Evolutionary conservation across 64 coral and sea anemone genomes (phyloP).

Genomic region (Montipora cactus): DNA sequence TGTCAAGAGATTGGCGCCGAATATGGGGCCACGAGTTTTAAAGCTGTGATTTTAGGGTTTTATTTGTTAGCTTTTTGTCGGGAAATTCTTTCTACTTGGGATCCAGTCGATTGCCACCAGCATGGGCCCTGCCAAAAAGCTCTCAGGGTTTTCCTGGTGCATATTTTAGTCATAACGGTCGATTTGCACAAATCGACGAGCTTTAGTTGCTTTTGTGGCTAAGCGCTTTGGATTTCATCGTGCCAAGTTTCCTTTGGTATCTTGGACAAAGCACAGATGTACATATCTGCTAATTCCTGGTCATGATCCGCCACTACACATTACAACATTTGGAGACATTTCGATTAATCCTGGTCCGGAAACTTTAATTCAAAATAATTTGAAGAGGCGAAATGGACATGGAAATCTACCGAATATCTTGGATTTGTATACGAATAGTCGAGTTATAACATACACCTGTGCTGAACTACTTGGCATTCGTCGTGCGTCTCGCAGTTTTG

Average conservation of each 20-base stretch:
- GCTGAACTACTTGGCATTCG: constrained; percentile 32
- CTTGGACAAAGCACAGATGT: not conserved
- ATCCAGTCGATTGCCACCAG: constrained; percentile 15
- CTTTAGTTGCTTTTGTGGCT: not conserved
- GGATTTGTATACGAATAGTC: constrained; percentile 13
- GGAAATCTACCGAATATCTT: not conserved
- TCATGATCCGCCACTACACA: too few species aligned
- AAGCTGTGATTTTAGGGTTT: not conserved
- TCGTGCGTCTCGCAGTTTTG: not conserved
- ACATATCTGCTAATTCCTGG: too few species aligned
- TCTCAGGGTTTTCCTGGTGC: constrained; percentile 28
- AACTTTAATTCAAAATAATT: not conserved
- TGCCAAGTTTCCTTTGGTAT: not conserved
- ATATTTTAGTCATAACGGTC: constrained; percentile 29
- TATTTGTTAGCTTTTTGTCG: not conserved
- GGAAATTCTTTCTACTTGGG: constrained; percentile 16
- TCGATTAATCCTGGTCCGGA: not conserved
- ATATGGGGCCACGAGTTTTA: not conserved
- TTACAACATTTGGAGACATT: not conserved
- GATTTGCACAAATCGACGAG: not conserved
- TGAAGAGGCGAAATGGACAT: constrained; percentile 1
- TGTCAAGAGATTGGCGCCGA: not conserved
- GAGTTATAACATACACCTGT: constrained; percentile 11
- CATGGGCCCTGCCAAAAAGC: constrained; percentile 21
- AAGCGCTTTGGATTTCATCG: not conserved